These are phyloP conservation scores for Macroramphosus scolopax DNA, from an alignment of 2,797 vertebrate genomes.

Conservation along the genomic window DNA sequence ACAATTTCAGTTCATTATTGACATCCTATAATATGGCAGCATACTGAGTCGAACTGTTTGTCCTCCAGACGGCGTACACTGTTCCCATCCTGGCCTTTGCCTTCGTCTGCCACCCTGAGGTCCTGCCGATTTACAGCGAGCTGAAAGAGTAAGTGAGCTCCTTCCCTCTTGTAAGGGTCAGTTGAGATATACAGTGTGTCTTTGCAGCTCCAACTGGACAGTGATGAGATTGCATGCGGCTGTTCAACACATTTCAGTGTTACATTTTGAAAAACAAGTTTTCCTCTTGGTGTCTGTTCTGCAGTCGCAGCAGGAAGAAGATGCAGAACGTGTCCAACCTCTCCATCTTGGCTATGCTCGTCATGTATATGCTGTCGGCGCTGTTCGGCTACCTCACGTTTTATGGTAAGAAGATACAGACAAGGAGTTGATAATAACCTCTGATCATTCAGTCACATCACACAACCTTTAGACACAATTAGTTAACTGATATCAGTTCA, in stretches of 20 bases:
- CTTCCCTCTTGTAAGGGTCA: background rate
- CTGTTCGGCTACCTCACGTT: conserved; percentile 97
- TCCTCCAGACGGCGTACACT: conserved; percentile 90
- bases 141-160: conserved; percentile 89
- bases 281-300: too few relatives aligned
- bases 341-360: conserved; percentile 92
- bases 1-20: too few relatives aligned
- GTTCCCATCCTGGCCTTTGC: conserved; percentile 96
- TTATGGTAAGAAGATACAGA: conserved; percentile 79
- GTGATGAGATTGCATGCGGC: too few relatives aligned
- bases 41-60: too few relatives aligned
- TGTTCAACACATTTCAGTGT: too few relatives aligned
- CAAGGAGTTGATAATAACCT: too few relatives aligned
- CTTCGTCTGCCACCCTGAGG: conserved; percentile 97
- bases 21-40: too few relatives aligned
- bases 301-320: conserved; percentile 84
- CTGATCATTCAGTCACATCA: too few relatives aligned
- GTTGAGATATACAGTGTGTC: background rate
- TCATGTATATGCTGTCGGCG: conserved; percentile 94
- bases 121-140: conserved; percentile 98
- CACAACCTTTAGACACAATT: too few relatives aligned
- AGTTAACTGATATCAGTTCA: too few relatives aligned
- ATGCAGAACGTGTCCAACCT: conserved; percentile 96
- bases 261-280: too few relatives aligned
- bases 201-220: too few relatives aligned